Evolutionary conservation across 64 coral and sea anemone genomes (phyloP).

Genomic region (Trachythela sp.): DNA sequence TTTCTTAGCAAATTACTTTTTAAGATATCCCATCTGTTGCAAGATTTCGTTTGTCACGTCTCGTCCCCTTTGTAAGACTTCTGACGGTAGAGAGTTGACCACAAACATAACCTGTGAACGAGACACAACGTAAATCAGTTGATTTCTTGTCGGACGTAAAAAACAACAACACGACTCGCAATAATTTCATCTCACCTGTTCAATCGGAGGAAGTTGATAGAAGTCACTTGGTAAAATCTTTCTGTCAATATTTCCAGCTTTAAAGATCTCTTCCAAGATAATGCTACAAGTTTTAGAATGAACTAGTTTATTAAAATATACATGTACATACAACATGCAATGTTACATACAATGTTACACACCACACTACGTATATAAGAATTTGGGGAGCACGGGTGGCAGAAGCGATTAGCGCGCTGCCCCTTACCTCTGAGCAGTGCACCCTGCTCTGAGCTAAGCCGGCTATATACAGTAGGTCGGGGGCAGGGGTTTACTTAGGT

Average conservation of each 20-base stretch:
- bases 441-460: no score
- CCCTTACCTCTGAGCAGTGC: no score
- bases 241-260: conserved; percentile 72
- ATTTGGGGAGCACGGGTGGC: no score
- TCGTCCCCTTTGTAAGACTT: conserved; percentile 44
- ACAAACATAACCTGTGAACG: conserved; percentile 43
- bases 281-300: conserved; percentile 41
- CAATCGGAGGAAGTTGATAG: conserved; percentile 55
- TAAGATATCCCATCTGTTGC: conserved; percentile 23
- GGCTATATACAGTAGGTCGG: no score
- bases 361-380: no score
- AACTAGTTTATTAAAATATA: neutral
- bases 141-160: no score
- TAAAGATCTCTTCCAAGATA: conserved; percentile 82
- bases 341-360: no score
- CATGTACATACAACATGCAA: no score
- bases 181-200: no score
- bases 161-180: no score
- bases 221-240: conserved; percentile 58
- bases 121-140: neutral
- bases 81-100: conserved; percentile 40
- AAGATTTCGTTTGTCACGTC: conserved; percentile 49
- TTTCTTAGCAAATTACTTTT: neutral
- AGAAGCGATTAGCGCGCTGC: no score
- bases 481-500: no score